Evolutionary conservation across 2,888 invertebrate genomes (phyloP).

Genomic region (Cataglyphis altisquamis): DNA sequence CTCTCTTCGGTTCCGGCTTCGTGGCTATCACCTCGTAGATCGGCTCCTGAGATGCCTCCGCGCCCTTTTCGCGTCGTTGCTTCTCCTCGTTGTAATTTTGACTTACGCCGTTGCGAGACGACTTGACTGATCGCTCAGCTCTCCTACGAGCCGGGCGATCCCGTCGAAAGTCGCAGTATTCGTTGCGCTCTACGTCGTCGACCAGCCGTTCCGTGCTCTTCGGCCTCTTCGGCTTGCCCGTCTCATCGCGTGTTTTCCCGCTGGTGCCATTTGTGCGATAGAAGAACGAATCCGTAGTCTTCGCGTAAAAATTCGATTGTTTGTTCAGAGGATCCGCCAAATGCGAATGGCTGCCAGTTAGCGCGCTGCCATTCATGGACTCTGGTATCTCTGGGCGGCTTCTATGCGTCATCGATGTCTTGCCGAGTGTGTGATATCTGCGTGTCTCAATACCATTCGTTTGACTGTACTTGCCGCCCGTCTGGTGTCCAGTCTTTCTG

Average conservation of each 20-base stretch:
- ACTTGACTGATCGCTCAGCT: slow-evolving; percentile 58
- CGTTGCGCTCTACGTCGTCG: slow-evolving; percentile 76
- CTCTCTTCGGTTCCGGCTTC: slow-evolving; percentile 72
- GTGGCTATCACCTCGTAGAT: slow-evolving; percentile 79
- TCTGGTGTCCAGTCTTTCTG: slow-evolving; percentile 77
- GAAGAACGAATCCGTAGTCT: slow-evolving; percentile 76
- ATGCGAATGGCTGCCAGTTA: slow-evolving; percentile 70
- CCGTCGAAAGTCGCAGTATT: slow-evolving; percentile 72
- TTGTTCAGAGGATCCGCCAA: slow-evolving; percentile 75
- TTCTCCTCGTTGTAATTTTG: slow-evolving; percentile 64
- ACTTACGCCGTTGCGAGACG: slow-evolving; percentile 64
- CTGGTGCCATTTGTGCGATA: slow-evolving; percentile 79
- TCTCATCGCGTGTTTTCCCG: slow-evolving; percentile 70
- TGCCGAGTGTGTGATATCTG: slow-evolving; percentile 81
- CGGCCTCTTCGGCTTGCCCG: slow-evolving; percentile 78
- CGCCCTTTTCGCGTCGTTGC: slow-evolving; percentile 67
- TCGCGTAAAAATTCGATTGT: slow-evolving; percentile 70
- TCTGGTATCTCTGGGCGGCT: slow-evolving; percentile 68
- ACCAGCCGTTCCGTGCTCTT: slow-evolving; percentile 83
- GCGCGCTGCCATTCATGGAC: slow-evolving; percentile 74
- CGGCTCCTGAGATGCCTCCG: slow-evolving; percentile 72
- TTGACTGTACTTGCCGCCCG: slow-evolving; percentile 76
- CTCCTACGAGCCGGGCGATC: slow-evolving; percentile 65
- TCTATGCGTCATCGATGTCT: slow-evolving; percentile 66
- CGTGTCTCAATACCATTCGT: slow-evolving; percentile 80